Evolutionary conservation across 2,113 vertebrate genomes (phyloP), one percentile per base, ranked within the genome.

Genomic region (Epinephelus lanceolatus): DNA sequence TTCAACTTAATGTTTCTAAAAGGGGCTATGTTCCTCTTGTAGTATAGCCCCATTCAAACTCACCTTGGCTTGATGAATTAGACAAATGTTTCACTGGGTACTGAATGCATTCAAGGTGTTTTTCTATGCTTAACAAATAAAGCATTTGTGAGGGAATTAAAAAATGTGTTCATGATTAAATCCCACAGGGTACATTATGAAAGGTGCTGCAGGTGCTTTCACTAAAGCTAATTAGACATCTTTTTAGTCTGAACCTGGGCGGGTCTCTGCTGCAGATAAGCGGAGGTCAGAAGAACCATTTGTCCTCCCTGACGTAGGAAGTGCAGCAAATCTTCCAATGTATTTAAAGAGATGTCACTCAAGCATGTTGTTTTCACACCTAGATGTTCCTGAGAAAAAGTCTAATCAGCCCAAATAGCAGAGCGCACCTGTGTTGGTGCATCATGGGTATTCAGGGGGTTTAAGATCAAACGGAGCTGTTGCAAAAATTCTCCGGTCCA

Each of bases 301-400:
- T 21, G 15, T 73, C 55, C 47, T 4, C 7, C 15, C 37, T n/a
- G 57, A 57, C 0, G 17, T 5, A 37, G 19, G 49, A 63, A 51
- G 15, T 33, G 52, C 70, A 59, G 47, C 33, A 11, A 53, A 25
- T 53, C 30, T 47, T 25, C 5, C 21, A 11, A 2, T 42, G 49
- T 12, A 27, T 78, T 78, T 63, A 49, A 1, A 45, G 23, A 57
- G 27, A 51, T 14, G 11, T 62, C 69, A 53, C 7, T 0, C 55
- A 67, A 11, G 33, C 37, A 0, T 72, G 59, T 65, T 69, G 53
- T 60, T 14, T 45, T 2, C 25, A 82, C 68, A 75, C 78, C 37
- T 45, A 0, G 1, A 57, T 59, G 74, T 82, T 74, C 79, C 62
- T 74, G 52, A 60, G 53, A 63, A 73, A 25, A n/a, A 53, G n/a